Conservation (phyloP, 1,140 invertebrate genomes). For the Steinernema khuongi region DNA sequence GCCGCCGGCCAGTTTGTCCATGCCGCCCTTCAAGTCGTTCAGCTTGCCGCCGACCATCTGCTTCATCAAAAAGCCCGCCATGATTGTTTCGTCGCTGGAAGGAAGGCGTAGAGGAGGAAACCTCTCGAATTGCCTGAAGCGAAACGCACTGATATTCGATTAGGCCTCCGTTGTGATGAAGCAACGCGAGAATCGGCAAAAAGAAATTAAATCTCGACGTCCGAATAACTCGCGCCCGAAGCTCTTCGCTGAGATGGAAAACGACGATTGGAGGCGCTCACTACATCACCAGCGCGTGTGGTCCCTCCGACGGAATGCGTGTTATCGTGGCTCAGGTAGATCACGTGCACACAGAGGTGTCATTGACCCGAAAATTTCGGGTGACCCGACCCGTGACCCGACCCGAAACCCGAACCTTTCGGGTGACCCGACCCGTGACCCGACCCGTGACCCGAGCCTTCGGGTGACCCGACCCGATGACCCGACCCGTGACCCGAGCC, state of each 20-base stretch:
- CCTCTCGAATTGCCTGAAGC: conserved; percentile 12
- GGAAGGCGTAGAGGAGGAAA: conserved; percentile 7
- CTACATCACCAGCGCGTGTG: background rate
- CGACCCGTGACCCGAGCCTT: no score
- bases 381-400: no score
- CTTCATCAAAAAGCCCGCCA: conserved; percentile 43
- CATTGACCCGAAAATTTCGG: no score
- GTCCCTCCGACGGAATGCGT: background rate
- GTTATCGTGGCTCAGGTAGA: no score
- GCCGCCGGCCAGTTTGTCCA: conserved; percentile 47
- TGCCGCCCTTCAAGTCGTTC: conserved; percentile 50
- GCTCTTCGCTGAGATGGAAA: background rate
- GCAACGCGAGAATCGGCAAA: background rate
- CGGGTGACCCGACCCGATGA: no score
- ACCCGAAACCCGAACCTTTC: no score
- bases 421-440: no score
- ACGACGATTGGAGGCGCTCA: background rate
- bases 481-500: no score
- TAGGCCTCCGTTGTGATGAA: background rate
- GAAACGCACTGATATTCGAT: conserved; percentile 9
- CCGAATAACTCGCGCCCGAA: background rate
- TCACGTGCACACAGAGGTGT: no score
- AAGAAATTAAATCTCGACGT: background rate
- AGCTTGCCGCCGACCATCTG: conserved; percentile 55
- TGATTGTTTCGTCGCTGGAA: conserved; percentile 21